Evolutionary conservation across 2,888 invertebrate species (phyloP), one percentile per base, ranked within the genome.

Genomic region (Parascotia fuliginaria): DNA sequence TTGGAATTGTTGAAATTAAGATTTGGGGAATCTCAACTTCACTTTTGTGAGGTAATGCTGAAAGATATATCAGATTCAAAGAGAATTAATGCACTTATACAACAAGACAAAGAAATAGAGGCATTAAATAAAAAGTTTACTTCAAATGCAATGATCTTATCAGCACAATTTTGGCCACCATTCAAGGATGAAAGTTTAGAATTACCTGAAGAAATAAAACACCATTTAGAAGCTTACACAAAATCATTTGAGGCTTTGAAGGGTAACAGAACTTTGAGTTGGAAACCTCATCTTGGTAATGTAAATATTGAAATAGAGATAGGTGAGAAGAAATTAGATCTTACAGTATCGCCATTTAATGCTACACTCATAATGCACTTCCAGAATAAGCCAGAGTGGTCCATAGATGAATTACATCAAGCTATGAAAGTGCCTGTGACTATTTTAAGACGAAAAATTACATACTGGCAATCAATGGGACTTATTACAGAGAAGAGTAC

Each of bases 1-100:
- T 92, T 99, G 44, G 99, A 99, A 83, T 88, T 99, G 54, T 87
- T 99, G 2, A 99, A 99, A 87, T 92, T 98, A 37, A 94, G 97
- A 60, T 99, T 99, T 93, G 99, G 98, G 0, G 99, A 99, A 79
- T 95, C 97, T n/a, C 96, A 98, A 67, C 87, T 99, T 43, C 98
- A 98, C 81, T 97, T 96, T 75, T 99, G 99, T 91, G 99, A 99
- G 92, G 98, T 99, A 0, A 99, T 99, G 99, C 87, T 99, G 27
- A 98, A 98, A 80, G 99, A 99, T 85, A 96, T 99, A 29, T 96
- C 96, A 14, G 99, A 99, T 84, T 99, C 99, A 0, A 97, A 98
- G 75, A 94, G 98, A 64, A 97, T 99, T 40, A 98, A 98, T 87
- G 94, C 96, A 7, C 94, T 96, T 42, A 96, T 97, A 60, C 96